A percentile compares a stretch with the other conserved stretches of the same genome.
Conservation (phyloP, 2,888 invertebrate genomes). For the Parnassius mnemosyne region DNA sequence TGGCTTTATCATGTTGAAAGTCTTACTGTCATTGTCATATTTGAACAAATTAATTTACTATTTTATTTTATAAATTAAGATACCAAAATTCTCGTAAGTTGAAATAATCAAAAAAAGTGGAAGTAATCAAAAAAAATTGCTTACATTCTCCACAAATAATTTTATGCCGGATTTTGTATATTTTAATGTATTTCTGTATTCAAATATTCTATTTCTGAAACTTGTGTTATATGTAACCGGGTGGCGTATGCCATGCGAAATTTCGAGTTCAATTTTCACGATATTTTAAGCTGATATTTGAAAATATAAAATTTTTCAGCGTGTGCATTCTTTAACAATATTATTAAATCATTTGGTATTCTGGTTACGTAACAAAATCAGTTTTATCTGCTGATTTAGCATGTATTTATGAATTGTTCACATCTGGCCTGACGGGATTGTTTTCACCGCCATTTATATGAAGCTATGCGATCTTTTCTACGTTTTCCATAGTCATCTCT, state of each 20-base stretch:
- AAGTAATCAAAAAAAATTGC: background rate
- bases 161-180: background rate
- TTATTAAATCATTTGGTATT: background rate
- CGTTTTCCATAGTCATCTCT: no score
- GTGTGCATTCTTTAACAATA: background rate
- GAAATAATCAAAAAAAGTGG: no score
- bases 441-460: no score
- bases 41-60: no score
- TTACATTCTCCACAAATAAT: background rate
- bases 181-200: constrained; percentile 8
- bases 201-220: constrained; percentile 8
- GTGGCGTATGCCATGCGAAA: background rate
- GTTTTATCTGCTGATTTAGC: no score
- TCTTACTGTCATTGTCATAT: background rate
- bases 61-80: no score
- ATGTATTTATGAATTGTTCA: no score
- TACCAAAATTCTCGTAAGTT: background rate
- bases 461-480: no score
- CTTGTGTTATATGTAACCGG: constrained; percentile 15
- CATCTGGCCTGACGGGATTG: no score
- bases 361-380: no score
- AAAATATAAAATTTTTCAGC: background rate
- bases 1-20: background rate
- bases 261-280: constrained; percentile 1
- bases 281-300: background rate